Evolutionary conservation across 2,113 vertebrate genomes (phyloP).

Genomic region (Perccottus glenii): DNA sequence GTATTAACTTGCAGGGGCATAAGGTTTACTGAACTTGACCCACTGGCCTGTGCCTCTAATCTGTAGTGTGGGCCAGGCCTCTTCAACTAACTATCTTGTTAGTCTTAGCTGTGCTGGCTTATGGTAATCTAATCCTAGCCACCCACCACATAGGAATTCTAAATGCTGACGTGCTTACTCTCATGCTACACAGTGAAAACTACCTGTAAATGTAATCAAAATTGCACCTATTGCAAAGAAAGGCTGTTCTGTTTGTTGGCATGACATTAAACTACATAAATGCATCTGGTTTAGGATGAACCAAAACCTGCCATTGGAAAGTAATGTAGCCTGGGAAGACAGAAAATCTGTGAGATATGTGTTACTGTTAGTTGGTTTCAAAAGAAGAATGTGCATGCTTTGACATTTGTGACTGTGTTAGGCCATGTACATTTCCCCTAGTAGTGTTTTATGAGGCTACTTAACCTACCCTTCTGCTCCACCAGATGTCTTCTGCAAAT

Average conservation of each 20-base stretch:
- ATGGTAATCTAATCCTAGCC: slow-evolving; percentile 72
- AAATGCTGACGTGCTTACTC: slow-evolving; percentile 50
- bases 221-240: no score
- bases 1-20: slow-evolving; percentile 5
- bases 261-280: not conserved
- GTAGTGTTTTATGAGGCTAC: slow-evolving; percentile 51
- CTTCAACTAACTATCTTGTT: slow-evolving; percentile 67
- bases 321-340: slow-evolving; percentile 8
- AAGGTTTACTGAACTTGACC: slow-evolving; percentile 52
- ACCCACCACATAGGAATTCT: slow-evolving; percentile 56
- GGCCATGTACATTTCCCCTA: slow-evolving; percentile 26
- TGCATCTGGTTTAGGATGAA: slow-evolving; percentile 11
- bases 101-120: slow-evolving; percentile 71
- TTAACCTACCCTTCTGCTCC: slow-evolving; percentile 52
- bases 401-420: slow-evolving; percentile 38
- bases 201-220: slow-evolving; percentile 25
- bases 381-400: slow-evolving; percentile 46
- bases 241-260: no score
- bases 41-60: slow-evolving; percentile 59
- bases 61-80: slow-evolving; percentile 37
- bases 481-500: slow-evolving; percentile 62
- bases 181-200: slow-evolving; percentile 3
- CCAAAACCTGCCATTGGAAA: not conserved
- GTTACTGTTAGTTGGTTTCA: slow-evolving; percentile 28
- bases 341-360: slow-evolving; percentile 24